Conservation (phyloP, 1,140 invertebrate genomes). For the Drosophila equinoxialis region DNA sequence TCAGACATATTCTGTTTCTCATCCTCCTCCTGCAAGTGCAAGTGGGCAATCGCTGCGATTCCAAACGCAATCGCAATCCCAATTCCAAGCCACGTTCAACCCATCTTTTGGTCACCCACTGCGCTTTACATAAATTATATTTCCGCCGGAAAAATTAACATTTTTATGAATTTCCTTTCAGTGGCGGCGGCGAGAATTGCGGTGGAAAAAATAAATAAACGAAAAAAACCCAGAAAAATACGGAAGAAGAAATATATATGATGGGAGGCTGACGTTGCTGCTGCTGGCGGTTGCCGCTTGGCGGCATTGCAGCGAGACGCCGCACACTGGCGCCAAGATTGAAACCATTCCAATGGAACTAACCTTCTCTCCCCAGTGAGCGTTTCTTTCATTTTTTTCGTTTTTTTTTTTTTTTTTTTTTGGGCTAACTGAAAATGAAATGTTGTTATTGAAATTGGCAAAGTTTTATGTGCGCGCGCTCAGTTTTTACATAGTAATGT, state of each 20-base stretch:
- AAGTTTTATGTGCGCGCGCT: slow-evolving; percentile 74
- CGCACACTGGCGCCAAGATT: slow-evolving; percentile 74
- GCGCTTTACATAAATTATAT: slow-evolving; percentile 82
- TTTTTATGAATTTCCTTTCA: slow-evolving; percentile 82
- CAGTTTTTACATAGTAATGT: slow-evolving; percentile 78
- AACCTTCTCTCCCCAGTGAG: slow-evolving; percentile 61
- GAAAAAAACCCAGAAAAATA: slow-evolving; percentile 21
- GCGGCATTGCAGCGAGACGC: slow-evolving; percentile 32
- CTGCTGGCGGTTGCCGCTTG: slow-evolving; percentile 13
- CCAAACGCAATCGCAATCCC: slow-evolving; percentile 45
- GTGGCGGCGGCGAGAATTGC: slow-evolving; percentile 64
- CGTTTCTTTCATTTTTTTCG: slow-evolving; percentile 40
- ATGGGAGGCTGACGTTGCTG: slow-evolving; percentile 9
- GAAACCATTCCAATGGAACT: slow-evolving; percentile 11
- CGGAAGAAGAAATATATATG: slow-evolving; percentile 4
- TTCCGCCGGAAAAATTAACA: slow-evolving; percentile 81
- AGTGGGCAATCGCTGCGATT: slow-evolving; percentile 43
- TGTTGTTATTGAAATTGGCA: slow-evolving; percentile 80
- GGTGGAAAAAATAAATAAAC: slow-evolving; percentile 37
- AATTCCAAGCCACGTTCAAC: slow-evolving; percentile 33
- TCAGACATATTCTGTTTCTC: slow-evolving; percentile 46
- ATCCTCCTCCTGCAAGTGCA: background rate
- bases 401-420: no score
- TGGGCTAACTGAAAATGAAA: slow-evolving; percentile 66
- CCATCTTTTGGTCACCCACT: slow-evolving; percentile 68